These are phyloP conservation scores for Achroia grisella DNA, from an alignment of 1,140 invertebrate species.

Conservation along the genomic window DNA sequence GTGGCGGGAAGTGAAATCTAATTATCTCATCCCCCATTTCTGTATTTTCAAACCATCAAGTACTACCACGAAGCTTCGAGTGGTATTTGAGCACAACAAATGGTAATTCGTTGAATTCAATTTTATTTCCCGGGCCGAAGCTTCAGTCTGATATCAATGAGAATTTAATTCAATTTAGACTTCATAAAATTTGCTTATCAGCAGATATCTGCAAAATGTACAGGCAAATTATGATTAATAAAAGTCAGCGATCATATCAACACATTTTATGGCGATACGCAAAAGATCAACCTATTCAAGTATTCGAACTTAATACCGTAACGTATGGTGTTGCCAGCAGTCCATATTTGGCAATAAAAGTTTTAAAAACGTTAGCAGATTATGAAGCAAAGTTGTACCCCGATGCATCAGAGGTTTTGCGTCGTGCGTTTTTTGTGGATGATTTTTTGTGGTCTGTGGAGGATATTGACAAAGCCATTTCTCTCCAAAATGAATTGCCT, in stretches of 20 bases:
- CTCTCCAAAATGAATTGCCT: neutral
- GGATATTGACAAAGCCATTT: neutral
- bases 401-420: no score
- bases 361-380: no score
- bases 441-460: neutral
- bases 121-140: neutral
- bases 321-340: no score
- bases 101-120: neutral
- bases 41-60: neutral
- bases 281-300: neutral
- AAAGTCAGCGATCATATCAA: neutral
- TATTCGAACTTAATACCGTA: no score
- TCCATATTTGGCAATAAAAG: no score
- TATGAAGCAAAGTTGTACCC: no score
- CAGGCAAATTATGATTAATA: neutral
- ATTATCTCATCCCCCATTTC: no score
- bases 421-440: no score
- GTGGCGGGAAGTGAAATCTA: no score
- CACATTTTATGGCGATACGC: neutral
- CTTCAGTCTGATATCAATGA: neutral
- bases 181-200: neutral
- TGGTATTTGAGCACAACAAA: neutral
- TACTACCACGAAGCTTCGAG: neutral
- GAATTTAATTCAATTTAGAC: neutral
- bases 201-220: conserved; percentile 1